Conservation (phyloP, 2,888 invertebrate genomes). For the Oxyscelio sp. region DNA sequence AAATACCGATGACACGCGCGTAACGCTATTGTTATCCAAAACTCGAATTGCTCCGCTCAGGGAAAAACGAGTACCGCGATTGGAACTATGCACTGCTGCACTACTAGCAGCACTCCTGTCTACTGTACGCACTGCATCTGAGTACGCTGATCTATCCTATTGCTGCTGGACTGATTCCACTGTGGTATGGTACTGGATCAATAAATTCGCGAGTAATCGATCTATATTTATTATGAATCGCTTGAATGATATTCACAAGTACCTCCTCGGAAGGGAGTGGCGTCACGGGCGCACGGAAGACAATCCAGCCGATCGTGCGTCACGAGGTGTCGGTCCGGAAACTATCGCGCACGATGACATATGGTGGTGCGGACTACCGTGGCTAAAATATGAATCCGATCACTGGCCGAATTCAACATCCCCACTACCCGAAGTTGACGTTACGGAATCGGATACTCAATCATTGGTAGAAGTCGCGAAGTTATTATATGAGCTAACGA, state of each 20-base stretch:
- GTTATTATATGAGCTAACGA: neutral
- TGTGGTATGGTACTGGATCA: neutral
- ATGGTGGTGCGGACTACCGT: constrained; percentile 26
- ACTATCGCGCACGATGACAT: neutral
- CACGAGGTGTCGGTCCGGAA: neutral
- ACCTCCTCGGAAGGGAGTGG: neutral
- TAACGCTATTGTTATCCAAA: neutral
- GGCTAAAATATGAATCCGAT: neutral
- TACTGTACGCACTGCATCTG: no score
- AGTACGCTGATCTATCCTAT: neutral
- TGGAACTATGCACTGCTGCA: neutral
- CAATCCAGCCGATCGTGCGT: constrained; percentile 36
- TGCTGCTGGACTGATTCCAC: neutral
- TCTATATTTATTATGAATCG: constrained; percentile 24
- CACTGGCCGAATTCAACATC: constrained; percentile 12
- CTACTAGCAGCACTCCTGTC: neutral
- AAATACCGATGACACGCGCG: neutral
- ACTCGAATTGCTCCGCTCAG: neutral
- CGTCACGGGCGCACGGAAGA: constrained; percentile 3
- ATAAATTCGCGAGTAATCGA: neutral
- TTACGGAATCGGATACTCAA: no score
- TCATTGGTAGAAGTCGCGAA: no score
- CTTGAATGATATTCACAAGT: constrained; percentile 7
- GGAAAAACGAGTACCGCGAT: neutral
- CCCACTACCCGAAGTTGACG: neutral